These are phyloP conservation scores for Bubalus kerabau DNA, from an alignment of 2,113 vertebrate species.

Conservation along the genomic window DNA sequence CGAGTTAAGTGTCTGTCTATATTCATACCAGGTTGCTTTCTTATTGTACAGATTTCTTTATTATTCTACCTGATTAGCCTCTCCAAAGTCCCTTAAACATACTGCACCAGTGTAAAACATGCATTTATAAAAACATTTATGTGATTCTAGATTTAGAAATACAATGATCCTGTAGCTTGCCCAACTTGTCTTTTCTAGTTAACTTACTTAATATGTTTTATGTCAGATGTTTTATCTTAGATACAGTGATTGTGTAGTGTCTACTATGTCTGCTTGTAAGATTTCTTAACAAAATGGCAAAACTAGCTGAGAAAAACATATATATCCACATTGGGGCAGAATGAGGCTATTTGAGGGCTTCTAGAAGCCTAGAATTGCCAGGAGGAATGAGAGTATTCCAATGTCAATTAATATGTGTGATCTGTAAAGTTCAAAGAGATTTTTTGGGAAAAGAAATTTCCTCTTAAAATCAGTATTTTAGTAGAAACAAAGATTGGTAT, in stretches of 20 bases:
- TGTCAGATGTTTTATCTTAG: neutral
- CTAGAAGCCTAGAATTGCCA: neutral
- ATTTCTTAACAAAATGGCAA: neutral
- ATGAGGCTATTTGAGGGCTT: neutral
- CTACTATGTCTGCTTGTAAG: neutral
- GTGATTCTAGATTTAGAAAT: neutral
- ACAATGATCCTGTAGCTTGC: neutral
- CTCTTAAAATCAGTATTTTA: neutral
- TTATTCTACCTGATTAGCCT: neutral
- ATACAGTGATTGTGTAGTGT: slow-evolving; percentile 1
- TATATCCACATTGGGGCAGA: neutral
- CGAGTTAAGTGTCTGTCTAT: neutral
- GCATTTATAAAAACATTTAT: neutral
- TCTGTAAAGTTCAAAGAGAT: neutral
- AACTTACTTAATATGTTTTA: neutral
- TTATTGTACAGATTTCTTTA: neutral
- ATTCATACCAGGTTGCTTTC: neutral
- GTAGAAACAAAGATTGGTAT: neutral
- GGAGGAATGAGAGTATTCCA: neutral
- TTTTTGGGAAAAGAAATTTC: neutral
- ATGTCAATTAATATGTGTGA: neutral
- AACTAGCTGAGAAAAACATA: neutral
- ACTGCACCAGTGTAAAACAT: neutral
- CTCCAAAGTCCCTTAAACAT: neutral
- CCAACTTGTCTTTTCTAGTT: neutral